A percentile compares a stretch with the other conserved stretches of the same genome.
phyloP scores from a whole-genome alignment of 23 tunicate genomes.

The Phallusia fumigata region DNA sequence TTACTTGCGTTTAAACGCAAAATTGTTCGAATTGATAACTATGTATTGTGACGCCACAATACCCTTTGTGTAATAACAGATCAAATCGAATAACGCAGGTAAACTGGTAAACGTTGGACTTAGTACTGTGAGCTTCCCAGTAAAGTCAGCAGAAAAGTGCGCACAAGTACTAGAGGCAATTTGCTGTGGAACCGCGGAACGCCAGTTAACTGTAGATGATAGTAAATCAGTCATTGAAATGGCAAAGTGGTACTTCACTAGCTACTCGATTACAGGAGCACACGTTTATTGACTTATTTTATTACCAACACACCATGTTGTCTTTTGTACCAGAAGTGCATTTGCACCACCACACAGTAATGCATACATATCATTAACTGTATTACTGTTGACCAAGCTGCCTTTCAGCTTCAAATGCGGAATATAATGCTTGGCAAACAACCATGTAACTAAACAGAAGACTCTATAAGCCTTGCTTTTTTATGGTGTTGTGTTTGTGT shows the following conservation, averaged over 20 bases:
- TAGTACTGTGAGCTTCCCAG: neutral
- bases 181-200: neutral
- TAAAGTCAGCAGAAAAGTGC: neutral
- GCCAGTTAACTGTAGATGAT: slow-evolving; percentile 7
- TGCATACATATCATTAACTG: too few relatives aligned
- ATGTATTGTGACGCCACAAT: neutral
- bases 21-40: neutral
- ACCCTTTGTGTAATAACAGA: neutral
- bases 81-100: neutral
- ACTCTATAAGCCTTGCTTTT: too few relatives aligned
- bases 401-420: too few relatives aligned
- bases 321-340: too few relatives aligned
- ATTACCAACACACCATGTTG: neutral
- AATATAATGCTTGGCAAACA: too few relatives aligned
- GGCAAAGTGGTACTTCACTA: neutral
- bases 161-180: neutral
- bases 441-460: too few relatives aligned
- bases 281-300: slow-evolving; percentile 8
- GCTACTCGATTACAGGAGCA: neutral
- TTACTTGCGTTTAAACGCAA: too few relatives aligned
- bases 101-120: neutral
- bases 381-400: too few relatives aligned
- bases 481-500: too few relatives aligned
- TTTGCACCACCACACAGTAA: too few relatives aligned
- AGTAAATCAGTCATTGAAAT: slow-evolving; percentile 13